Base-by-base conservation (phyloP, 2,888 invertebrate genomes). In the Prenolepis imparis region DNA sequence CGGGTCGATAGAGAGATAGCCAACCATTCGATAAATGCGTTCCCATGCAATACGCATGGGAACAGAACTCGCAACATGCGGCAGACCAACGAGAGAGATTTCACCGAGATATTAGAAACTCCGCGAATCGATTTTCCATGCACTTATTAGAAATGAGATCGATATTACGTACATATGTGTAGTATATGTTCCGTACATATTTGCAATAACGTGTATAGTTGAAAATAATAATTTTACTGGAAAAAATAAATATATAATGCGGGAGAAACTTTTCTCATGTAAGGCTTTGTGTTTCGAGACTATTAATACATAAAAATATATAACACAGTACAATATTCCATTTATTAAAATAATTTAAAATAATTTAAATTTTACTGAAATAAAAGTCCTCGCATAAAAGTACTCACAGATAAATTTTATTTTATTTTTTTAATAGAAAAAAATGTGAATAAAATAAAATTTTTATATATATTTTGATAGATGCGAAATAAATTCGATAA, bases 41-140 rank as follows among this genome's bases (percentile, higher is more conserved):
- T 64, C 81, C 6, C 52, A n/a, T 67, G 52, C 55, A 52, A 52
- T 57, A 80, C 82, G 84, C 78, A 59, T 81, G 68, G 80, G 84
- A 63, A 55, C 63, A 18, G 82, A 88, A 88, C 74, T 87, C 85
- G 84, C 81, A 82, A 74, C 83, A 57, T 64, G 48, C 74, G 44
- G 83, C 78, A n/a, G n/a, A 52, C 52, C 52, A 52, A 8, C 52
- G n/a, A n/a, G 52, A 52, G 48, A 75, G 75, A 70, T 82, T 82
- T 73, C 64, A 80, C 61, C 63, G 12, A 72, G 63, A 74, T 64
- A 75, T 88, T 88, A 75, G 66, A 52, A 39, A 28, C 72, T 32
- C 55, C 18, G 21, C 39, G 32, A 66, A 68, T 59, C 18, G 15
- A 39, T 61, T 61, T 81, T 64, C 32, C 36, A n/a, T 21, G 0